These are phyloP conservation scores for Phoebastria nigripes DNA, from an alignment of 2,797 vertebrate genomes.

Conservation along the genomic window DNA sequence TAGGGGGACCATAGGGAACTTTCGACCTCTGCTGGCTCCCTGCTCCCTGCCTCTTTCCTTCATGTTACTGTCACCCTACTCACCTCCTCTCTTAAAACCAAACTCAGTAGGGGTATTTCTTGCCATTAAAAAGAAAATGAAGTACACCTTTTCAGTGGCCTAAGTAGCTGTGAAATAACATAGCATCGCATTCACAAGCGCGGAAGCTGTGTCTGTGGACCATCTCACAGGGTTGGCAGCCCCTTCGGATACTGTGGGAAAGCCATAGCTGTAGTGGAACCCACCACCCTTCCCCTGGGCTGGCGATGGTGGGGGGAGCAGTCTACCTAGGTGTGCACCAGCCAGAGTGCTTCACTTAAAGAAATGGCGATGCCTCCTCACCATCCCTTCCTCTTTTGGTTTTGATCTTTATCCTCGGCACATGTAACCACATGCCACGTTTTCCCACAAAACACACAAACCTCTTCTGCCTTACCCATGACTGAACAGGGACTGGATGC, in stretches of 20 bases:
- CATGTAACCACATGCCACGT: not conserved
- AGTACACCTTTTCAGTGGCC: not conserved
- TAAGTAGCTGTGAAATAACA: not conserved
- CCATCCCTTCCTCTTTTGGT: not conserved
- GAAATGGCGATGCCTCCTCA: not conserved
- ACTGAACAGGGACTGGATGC: conserved; percentile 68
- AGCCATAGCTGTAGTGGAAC: not conserved
- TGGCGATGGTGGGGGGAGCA: not conserved
- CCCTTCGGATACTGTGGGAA: not conserved
- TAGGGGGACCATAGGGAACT: not conserved
- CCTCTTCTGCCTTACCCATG: conserved; percentile 71
- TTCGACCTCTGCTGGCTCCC: not conserved
- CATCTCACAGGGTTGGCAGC: conserved; percentile 39
- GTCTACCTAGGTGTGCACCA: not conserved
- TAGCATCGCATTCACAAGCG: not conserved
- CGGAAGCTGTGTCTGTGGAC: conserved; percentile 68
- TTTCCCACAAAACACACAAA: not conserved
- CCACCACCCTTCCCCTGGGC: not conserved
- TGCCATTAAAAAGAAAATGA: not conserved
- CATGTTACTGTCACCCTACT: not conserved
- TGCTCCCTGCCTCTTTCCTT: not conserved
- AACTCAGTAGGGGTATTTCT: conserved; percentile 5
- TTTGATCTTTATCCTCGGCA: conserved; percentile 8
- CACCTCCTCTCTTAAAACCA: not conserved
- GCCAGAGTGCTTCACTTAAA: not conserved